Evolutionary conservation across 2,797 vertebrate genomes (phyloP).

Genomic region (Tinamus major): DNA sequence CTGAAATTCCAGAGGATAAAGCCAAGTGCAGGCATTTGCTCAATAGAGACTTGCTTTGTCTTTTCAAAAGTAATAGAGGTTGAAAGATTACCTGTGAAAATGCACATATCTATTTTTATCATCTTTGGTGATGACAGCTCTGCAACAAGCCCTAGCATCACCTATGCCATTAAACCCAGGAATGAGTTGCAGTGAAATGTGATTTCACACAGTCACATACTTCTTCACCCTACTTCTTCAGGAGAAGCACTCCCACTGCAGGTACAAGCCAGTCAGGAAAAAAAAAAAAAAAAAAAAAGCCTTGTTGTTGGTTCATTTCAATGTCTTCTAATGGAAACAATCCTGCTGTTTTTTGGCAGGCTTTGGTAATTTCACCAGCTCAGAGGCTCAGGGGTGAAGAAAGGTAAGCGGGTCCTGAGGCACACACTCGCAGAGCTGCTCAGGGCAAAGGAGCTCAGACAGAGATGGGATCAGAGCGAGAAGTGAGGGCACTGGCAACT

Average conservation of each 20-base stretch:
- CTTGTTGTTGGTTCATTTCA: background rate
- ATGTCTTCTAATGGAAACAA: background rate
- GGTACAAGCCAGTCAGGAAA: background rate
- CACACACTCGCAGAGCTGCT: background rate
- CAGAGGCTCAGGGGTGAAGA: background rate
- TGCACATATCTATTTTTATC: background rate
- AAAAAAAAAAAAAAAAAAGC: background rate
- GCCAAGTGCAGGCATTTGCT: slow-evolving; percentile 32
- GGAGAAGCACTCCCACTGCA: background rate
- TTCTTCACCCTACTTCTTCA: background rate
- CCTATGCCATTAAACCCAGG: background rate
- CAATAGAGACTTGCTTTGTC: slow-evolving; percentile 15
- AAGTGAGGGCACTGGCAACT: background rate
- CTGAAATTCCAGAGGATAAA: slow-evolving; percentile 35
- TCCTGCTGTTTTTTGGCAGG: background rate
- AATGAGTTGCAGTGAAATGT: background rate
- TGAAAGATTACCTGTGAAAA: background rate
- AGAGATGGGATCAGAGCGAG: background rate
- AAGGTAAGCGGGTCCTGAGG: background rate
- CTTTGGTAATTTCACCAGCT: rapidly evolving
- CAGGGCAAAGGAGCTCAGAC: background rate
- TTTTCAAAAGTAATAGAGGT: slow-evolving; percentile 15
- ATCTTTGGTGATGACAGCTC: background rate
- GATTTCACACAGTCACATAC: background rate
- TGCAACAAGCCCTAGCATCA: background rate